phyloP scores from a whole-genome alignment of 64 coral and sea anemone species.

The Montipora foliosa region DNA sequence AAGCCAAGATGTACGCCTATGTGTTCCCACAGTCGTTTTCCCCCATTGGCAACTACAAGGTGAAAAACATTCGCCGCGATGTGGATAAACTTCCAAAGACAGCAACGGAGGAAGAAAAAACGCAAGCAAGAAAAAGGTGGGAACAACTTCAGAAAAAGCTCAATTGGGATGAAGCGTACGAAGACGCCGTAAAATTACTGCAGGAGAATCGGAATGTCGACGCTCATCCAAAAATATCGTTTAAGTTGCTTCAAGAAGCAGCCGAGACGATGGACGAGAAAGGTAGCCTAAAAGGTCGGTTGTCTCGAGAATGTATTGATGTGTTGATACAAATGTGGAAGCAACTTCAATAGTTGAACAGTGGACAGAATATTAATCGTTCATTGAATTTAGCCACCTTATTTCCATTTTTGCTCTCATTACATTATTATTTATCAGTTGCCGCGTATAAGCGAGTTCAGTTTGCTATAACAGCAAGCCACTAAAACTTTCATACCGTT shows the following conservation, averaged over 20 bases:
- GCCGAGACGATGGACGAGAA: not conserved
- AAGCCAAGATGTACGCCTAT: slow-evolving; percentile 47
- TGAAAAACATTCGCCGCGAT: slow-evolving; percentile 43
- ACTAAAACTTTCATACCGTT: too few relatives aligned
- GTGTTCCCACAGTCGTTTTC: slow-evolving; percentile 48
- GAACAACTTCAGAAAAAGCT: not conserved
- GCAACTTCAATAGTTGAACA: not conserved
- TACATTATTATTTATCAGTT: too few relatives aligned
- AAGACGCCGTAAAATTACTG: slow-evolving; percentile 47
- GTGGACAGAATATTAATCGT: too few relatives aligned
- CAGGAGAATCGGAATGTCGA: slow-evolving; percentile 38
- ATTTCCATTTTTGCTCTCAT: too few relatives aligned
- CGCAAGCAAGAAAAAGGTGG: slow-evolving; percentile 29
- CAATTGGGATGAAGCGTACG: slow-evolving; percentile 29
- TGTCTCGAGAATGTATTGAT: slow-evolving; percentile 35
- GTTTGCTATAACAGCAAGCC: too few relatives aligned
- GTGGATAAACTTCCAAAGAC: slow-evolving; percentile 39
- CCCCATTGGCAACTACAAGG: slow-evolving; percentile 39
- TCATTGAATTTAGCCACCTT: too few relatives aligned
- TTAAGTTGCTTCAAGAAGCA: slow-evolving; percentile 13
- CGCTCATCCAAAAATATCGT: slow-evolving; percentile 23
- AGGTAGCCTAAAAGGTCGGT: slow-evolving; percentile 44
- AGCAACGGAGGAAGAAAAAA: slow-evolving; percentile 18
- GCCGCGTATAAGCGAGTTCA: too few relatives aligned
- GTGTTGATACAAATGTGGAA: slow-evolving; percentile 45